These are phyloP conservation scores for Aythya baeri DNA, from an alignment of 2,113 vertebrate species.

Conservation along the genomic window DNA sequence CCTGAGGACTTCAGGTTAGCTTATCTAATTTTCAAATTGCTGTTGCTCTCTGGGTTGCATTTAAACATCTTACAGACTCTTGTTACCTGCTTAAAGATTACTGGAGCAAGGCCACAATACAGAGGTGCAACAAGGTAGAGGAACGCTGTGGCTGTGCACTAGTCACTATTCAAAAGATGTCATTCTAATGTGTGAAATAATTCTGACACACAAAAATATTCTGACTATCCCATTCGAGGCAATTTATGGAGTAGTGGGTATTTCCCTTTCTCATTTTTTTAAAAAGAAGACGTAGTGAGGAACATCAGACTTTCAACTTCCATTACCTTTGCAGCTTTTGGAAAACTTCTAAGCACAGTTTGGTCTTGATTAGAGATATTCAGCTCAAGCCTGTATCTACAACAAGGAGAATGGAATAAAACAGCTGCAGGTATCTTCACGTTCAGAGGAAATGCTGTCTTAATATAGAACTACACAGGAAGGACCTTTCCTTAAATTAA, in stretches of 20 bases:
- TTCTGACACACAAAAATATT: background rate
- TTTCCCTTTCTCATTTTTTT: background rate
- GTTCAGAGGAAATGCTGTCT: background rate
- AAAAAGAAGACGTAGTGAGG: background rate
- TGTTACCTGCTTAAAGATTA: background rate
- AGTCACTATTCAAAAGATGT: background rate
- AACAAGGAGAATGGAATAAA: background rate
- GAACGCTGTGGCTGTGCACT: background rate
- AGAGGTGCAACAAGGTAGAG: background rate
- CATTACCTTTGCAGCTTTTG: background rate
- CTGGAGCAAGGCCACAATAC: background rate
- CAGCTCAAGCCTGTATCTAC: background rate
- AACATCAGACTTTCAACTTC: background rate
- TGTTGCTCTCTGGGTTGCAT: background rate
- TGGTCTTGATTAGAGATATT: background rate
- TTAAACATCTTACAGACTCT: background rate
- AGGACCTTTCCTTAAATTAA: slow-evolving; percentile 11
- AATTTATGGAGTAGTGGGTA: background rate
- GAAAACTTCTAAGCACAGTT: background rate
- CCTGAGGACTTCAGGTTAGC: slow-evolving; percentile 4
- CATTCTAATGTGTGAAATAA: fast-evolving
- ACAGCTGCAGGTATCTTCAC: background rate
- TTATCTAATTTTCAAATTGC: background rate
- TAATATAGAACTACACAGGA: background rate
- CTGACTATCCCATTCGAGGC: background rate